A percentile compares a stretch with the other conserved stretches of the same genome.
Evolutionary conservation across 1,140 invertebrate genomes (phyloP).

Genomic region (Prorops nasuta): DNA sequence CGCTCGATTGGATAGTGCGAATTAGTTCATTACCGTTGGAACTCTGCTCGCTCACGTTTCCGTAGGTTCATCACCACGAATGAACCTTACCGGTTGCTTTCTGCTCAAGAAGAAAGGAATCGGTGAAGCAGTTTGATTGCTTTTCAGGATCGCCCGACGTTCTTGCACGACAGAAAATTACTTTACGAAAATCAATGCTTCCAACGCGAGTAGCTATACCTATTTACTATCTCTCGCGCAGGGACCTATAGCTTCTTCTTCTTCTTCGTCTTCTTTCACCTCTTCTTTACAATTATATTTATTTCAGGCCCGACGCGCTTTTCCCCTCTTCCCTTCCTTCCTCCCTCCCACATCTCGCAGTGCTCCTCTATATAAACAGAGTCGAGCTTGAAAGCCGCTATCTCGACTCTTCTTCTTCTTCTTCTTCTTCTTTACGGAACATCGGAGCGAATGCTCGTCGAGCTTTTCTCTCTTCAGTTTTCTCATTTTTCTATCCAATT

Average conservation of each 20-base stretch:
- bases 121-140: background rate
- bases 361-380: too few relatives aligned
- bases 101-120: background rate
- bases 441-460: too few relatives aligned
- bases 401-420: too few relatives aligned
- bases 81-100: background rate
- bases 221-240: too few relatives aligned
- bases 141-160: background rate
- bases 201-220: too few relatives aligned
- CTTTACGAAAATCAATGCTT: too few relatives aligned
- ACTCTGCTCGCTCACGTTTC: conserved; percentile 1
- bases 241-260: background rate
- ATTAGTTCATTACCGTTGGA: conserved; percentile 26
- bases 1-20: conserved; percentile 23
- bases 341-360: too few relatives aligned
- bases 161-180: background rate
- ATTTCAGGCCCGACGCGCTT: background rate
- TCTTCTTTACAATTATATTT: background rate
- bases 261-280: background rate
- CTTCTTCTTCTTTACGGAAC: too few relatives aligned
- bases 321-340: background rate
- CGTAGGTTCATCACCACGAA: background rate
- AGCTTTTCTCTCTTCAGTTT: too few relatives aligned
- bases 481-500: conserved; percentile 24
- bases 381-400: too few relatives aligned